A percentile compares a stretch with the other conserved stretches of the same genome.
Conservation (phyloP, 1,140 invertebrate species). For the Cydia pomonella region DNA sequence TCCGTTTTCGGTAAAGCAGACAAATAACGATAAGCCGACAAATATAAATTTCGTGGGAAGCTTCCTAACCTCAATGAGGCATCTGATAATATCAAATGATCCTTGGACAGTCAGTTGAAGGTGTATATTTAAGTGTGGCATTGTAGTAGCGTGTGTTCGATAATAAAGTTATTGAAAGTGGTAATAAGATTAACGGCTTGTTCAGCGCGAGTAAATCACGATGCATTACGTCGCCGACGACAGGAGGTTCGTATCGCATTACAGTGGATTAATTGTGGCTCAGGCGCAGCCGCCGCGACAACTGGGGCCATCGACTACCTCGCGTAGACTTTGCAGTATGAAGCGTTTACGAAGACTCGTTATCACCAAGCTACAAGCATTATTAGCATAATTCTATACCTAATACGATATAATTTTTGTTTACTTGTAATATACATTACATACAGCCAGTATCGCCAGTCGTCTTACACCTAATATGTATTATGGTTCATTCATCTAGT, state of each 20-base stretch:
- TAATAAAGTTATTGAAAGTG: constrained; percentile 78
- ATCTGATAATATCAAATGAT: constrained; percentile 48
- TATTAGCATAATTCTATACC: no score
- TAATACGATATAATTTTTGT: no score
- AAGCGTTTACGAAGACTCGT: background rate
- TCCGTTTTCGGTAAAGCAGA: constrained; percentile 60
- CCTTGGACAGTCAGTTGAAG: constrained; percentile 50
- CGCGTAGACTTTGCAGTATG: background rate
- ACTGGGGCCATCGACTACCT: constrained; percentile 35
- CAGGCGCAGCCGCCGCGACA: constrained; percentile 52
- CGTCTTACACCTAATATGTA: no score
- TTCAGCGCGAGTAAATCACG: constrained; percentile 72
- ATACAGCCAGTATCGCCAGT: no score
- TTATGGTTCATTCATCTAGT: no score
- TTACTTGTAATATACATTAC: no score
- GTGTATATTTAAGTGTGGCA: constrained; percentile 56
- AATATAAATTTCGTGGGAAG: constrained; percentile 71
- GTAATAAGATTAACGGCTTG: constrained; percentile 77
- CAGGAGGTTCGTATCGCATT: constrained; percentile 70
- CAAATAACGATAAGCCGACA: constrained; percentile 66
- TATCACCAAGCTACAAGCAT: no score
- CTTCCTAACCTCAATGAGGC: constrained; percentile 50
- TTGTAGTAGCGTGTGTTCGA: constrained; percentile 48
- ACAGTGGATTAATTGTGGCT: constrained; percentile 72
- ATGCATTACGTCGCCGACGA: constrained; percentile 72